Evolutionary conservation across 2,113 vertebrate genomes (phyloP), one percentile per base, ranked within the genome.

Genomic region (Zosterops borbonicus): DNA sequence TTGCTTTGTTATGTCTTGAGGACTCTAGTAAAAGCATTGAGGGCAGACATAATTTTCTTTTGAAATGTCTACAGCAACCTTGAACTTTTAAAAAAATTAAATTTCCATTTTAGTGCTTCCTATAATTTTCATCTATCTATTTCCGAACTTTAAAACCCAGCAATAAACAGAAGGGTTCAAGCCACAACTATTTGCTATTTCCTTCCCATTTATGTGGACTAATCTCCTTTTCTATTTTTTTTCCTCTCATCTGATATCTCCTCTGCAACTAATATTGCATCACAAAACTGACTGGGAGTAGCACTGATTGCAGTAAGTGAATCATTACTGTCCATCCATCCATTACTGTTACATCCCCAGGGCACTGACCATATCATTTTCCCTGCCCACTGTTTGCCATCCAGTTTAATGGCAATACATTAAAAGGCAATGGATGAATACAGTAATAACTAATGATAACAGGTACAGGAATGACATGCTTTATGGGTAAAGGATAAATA

Each of bases 271-370:
- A 87, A 85, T 94, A 87, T 67, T 68, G 44, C 82, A 85, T 85
- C 85, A 87, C 28, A 49, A 53, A 95, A 91, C 74, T 68, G 69
- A 87, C n/a, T 76, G 81, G 77, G 86, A 91, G 55, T 95, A 95
- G 49, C 77, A 65, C 53, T 85, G 77, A 95, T 58, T 94, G 77
- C 81, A 73, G 50, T 91, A 94, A 96, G 78, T 85, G 93, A 95
- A 80, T 95, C 91, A 87, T 92, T 97, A 90, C 55, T 90, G 79
- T 90, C 71, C 68, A 90, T 83, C 86, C 86, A 90, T 94, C 92
- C 89, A 86, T 97, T 93, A 92, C 68, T 63, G 79, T 52, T 96
- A 77, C 60, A 77, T 92, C 85, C 64, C 68, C 70, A 47, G 79
- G 90, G 90, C 83, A 89, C 69, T 87, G 86, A 87, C 68, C 85